These are phyloP conservation scores for Xiphophorus couchianus DNA, from an alignment of 2,113 vertebrate species.

Conservation along the genomic window DNA sequence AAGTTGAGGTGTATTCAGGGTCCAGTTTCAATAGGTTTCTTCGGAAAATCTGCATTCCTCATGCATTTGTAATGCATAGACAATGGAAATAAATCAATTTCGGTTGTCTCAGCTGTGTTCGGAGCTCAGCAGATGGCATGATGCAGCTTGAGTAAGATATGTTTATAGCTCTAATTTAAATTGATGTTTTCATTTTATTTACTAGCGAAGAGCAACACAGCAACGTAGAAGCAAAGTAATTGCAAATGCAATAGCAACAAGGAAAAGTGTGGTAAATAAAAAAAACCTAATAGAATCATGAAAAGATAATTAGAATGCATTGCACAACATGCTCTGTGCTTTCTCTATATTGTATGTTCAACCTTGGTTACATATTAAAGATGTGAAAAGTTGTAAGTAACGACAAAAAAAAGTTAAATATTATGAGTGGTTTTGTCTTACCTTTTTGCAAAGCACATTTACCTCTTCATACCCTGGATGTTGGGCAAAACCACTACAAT, in stretches of 20 bases:
- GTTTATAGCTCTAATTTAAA: background rate
- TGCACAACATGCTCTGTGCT: background rate
- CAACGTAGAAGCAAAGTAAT: background rate
- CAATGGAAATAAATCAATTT: background rate
- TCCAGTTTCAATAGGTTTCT: conserved; percentile 6
- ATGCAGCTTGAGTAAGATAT: background rate
- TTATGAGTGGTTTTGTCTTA: background rate
- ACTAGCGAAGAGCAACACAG: too few species aligned
- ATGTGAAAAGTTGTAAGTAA: background rate
- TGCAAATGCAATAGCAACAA: background rate
- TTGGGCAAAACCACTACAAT: background rate
- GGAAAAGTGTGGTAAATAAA: background rate
- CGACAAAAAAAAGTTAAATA: background rate
- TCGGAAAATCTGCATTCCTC: background rate
- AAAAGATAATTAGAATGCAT: background rate
- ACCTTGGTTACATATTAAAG: too few species aligned
- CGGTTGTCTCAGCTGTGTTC: background rate
- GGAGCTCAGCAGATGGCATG: background rate
- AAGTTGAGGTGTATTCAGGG: background rate
- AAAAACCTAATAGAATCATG: background rate
- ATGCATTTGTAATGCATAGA: background rate
- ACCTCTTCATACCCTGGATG: background rate
- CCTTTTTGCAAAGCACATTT: too few species aligned
- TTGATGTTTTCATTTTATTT: background rate
- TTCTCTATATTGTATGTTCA: too few species aligned